These are phyloP conservation scores for Heterotis niloticus DNA, from an alignment of 2,113 vertebrate genomes.

Conservation along the genomic window DNA sequence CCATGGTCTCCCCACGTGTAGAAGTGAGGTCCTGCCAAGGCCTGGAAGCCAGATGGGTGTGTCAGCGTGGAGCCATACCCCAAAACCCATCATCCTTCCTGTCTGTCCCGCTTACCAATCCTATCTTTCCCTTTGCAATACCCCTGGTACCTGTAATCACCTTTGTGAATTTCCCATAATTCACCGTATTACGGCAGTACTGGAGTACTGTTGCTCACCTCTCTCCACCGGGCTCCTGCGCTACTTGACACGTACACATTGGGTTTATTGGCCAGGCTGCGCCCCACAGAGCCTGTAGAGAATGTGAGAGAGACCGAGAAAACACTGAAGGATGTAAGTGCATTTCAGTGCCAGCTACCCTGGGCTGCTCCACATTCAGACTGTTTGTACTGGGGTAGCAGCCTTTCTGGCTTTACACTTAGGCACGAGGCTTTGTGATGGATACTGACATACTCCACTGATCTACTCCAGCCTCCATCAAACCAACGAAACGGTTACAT, in stretches of 20 bases:
- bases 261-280: slow-evolving; percentile 86
- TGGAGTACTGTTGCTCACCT: slow-evolving; percentile 67
- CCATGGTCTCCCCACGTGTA: slow-evolving; percentile 97
- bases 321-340: too few species aligned
- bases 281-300: slow-evolving; percentile 81
- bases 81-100: not conserved
- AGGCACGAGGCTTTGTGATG: too few species aligned
- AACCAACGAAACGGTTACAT: too few species aligned
- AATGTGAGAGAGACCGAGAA: slow-evolving; percentile 21
- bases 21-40: slow-evolving; percentile 88
- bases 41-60: slow-evolving; percentile 57
- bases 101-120: not conserved
- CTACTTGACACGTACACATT: slow-evolving; percentile 94
- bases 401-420: too few species aligned
- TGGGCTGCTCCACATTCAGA: too few species aligned
- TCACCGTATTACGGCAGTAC: not conserved
- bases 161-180: slow-evolving; percentile 11
- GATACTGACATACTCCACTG: too few species aligned
- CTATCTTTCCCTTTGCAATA: not conserved
- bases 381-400: too few species aligned
- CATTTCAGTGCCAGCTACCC: too few species aligned
- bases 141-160: not conserved
- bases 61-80: too few species aligned
- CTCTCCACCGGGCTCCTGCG: slow-evolving; percentile 86
- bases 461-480: too few species aligned